These are phyloP conservation scores for Nomada hirtipes DNA, from an alignment of 2,888 invertebrate species.

Conservation along the genomic window DNA sequence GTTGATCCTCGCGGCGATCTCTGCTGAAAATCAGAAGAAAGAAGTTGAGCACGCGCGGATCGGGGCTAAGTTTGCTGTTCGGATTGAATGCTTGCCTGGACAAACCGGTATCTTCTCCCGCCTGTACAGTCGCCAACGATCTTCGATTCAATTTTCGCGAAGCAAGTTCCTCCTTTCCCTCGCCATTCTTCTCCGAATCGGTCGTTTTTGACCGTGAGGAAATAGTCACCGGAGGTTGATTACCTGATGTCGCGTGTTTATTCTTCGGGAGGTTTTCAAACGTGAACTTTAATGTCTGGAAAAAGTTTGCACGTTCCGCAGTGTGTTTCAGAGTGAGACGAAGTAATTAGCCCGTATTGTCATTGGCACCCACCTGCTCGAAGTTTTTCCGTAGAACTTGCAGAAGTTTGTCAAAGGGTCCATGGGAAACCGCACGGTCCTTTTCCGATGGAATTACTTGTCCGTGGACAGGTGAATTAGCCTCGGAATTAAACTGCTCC, in stretches of 20 bases:
- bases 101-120: slow-evolving; percentile 8
- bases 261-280: background rate
- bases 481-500: background rate
- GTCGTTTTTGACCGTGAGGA: background rate
- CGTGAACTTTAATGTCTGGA: background rate
- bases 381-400: slow-evolving; percentile 8
- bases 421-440: background rate
- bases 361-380: slow-evolving; percentile 27
- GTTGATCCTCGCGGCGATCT: slow-evolving; percentile 21
- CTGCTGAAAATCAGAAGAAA: background rate
- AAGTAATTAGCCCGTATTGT: slow-evolving; percentile 39
- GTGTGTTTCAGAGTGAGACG: background rate
- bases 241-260: background rate
- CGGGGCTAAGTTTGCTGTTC: slow-evolving; percentile 29
- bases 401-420: slow-evolving; percentile 22
- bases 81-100: slow-evolving; percentile 22
- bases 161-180: background rate
- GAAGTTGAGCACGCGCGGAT: slow-evolving; percentile 7
- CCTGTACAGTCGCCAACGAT: background rate
- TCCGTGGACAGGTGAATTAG: background rate
- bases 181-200: background rate
- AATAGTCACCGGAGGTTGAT: background rate
- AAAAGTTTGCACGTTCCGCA: background rate
- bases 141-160: slow-evolving; percentile 33
- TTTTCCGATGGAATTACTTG: slow-evolving; percentile 20